These are phyloP conservation scores for Dione vanillae DNA, from an alignment of 2,888 invertebrate genomes.

Conservation along the genomic window DNA sequence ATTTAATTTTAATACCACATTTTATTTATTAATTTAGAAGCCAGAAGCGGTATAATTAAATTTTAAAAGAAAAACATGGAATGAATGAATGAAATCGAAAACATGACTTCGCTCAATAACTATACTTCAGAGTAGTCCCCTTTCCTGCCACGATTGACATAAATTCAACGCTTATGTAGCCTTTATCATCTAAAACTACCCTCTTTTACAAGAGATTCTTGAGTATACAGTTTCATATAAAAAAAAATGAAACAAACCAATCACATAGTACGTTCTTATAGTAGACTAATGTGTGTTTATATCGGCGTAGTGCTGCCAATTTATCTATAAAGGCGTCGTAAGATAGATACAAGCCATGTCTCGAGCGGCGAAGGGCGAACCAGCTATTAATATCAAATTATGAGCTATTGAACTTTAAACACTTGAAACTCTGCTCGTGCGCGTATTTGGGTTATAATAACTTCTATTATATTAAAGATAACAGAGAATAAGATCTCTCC, in stretches of 20 bases:
- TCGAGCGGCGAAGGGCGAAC: conserved; percentile 31
- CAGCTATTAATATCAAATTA: conserved; percentile 37
- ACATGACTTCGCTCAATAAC: too few species aligned
- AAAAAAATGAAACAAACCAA: too few species aligned
- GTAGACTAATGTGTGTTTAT: neutral
- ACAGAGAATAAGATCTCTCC: neutral
- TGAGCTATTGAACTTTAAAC: conserved; percentile 36
- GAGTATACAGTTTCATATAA: neutral
- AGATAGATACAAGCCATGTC: conserved; percentile 34
- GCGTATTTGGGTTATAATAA: neutral
- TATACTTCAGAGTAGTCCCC: too few species aligned
- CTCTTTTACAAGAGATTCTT: too few species aligned
- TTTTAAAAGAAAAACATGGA: too few species aligned
- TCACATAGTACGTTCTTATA: neutral
- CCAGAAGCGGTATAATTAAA: too few species aligned
- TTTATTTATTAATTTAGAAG: too few species aligned
- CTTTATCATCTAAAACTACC: too few species aligned
- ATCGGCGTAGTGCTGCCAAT: conserved; percentile 6
- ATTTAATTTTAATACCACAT: too few species aligned
- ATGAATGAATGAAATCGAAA: too few species aligned
- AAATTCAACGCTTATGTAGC: too few species aligned
- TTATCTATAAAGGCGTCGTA: conserved; percentile 29
- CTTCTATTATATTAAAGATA: neutral
- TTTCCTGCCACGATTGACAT: too few species aligned
- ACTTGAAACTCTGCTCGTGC: conserved; percentile 24